Evolutionary conservation across 2,113 vertebrate species (phyloP).

Genomic region (human): DNA sequence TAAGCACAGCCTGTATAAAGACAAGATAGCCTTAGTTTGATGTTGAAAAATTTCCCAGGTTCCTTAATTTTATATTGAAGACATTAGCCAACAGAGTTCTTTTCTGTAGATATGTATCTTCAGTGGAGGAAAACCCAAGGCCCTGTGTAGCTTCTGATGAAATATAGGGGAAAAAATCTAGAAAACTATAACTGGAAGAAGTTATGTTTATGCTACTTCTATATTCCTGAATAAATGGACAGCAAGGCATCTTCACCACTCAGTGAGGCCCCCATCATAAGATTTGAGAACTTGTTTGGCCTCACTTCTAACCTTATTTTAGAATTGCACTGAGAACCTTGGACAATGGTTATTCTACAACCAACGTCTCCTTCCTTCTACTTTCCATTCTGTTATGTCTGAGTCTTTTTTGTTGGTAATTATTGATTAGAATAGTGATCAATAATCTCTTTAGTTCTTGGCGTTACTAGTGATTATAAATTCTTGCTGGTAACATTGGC

Average conservation of each 20-base stretch:
- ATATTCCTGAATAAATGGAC: not conserved
- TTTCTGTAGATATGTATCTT: not conserved
- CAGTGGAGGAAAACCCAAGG: not conserved
- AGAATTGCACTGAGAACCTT: not conserved
- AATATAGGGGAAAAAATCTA: not conserved
- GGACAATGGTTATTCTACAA: not conserved
- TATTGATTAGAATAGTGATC: not conserved
- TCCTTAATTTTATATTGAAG: conserved; percentile 33
- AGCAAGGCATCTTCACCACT: not conserved
- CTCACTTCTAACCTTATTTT: not conserved
- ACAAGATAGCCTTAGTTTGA: conserved; percentile 31
- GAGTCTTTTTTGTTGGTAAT: not conserved
- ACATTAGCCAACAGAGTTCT: not conserved
- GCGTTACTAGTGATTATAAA: not conserved
- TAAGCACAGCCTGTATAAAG: conserved; percentile 8
- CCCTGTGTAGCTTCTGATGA: not conserved
- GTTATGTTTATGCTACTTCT: not conserved
- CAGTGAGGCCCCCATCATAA: not conserved
- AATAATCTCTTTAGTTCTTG: not conserved
- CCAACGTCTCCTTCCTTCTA: not conserved
- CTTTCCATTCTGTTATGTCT: not conserved
- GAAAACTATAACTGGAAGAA: not conserved
- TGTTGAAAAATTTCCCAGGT: conserved; percentile 22
- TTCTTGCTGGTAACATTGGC: not conserved
- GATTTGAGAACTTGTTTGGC: not conserved